Conservation (phyloP, 2,113 vertebrate genomes). For the Oncorhynchus keta region DNA sequence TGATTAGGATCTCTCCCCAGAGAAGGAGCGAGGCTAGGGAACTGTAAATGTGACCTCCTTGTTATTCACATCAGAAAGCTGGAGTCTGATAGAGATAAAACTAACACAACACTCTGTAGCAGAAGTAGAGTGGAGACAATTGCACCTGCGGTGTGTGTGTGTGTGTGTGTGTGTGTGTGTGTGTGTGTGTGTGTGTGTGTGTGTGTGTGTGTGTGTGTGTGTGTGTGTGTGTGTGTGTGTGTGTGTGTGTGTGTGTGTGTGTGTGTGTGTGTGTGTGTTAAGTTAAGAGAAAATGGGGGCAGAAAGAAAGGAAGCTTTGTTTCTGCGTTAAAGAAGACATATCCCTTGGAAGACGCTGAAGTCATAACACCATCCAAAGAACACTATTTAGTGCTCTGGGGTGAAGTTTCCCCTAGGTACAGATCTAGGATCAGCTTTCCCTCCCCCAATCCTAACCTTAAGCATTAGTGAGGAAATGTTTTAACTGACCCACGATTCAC, state of each 20-base stretch:
- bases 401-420: too few species aligned
- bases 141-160: neutral
- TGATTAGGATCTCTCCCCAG: conserved; percentile 54
- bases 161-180: conserved; percentile 11
- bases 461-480: too few species aligned
- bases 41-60: conserved; percentile 53
- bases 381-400: too few species aligned
- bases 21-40: conserved; percentile 13
- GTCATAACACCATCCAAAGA: neutral
- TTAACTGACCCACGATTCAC: too few species aligned
- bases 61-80: conserved; percentile 49
- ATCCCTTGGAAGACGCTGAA: neutral
- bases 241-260: too few species aligned
- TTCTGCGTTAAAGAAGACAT: neutral
- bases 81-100: conserved; percentile 31
- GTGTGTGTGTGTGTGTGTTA: conserved; percentile 1
- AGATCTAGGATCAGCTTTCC: too few species aligned
- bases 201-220: too few species aligned
- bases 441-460: too few species aligned
- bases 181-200: too few species aligned
- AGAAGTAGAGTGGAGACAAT: conserved; percentile 13
- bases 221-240: too few species aligned
- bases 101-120: conserved; percentile 41
- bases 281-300: too few species aligned
- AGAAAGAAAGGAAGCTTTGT: neutral